Evolutionary conservation across 2,797 vertebrate genomes (phyloP), one percentile per base, ranked within the genome.

Genomic region (Sternarchorhynchus goeldii): DNA sequence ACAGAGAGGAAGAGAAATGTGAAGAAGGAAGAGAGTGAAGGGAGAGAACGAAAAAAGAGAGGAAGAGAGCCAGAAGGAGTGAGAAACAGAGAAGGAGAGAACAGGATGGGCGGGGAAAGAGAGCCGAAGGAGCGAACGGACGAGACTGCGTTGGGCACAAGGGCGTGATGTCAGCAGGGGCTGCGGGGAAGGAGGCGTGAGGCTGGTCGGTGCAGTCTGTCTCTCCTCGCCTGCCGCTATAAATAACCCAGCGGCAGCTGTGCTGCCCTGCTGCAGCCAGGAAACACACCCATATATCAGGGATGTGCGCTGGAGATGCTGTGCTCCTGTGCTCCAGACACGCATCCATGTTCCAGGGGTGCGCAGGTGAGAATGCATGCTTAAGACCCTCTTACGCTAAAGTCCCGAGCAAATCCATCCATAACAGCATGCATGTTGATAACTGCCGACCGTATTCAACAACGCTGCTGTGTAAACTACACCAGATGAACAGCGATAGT

Each of bases 201-300:
- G 72, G 17, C 56, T 79, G 69, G 25, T 68, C 16, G 67, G 36
- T 76, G 79, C 74, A 81, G 74, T n/a, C 73, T 73, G 77, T 78
- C 60, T 72, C 63, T 78, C 73, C 70, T 73, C 57, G 21, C 36
- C 73, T 32, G 80, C 63, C 67, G 81, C 86, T 85, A 87, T 83
- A 85, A 87, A 87, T 85, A 87, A 83, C 73, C 58, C 55, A 55
- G 25, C 58, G 53, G 73, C 70, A 57, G 69, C 71, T 72, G 53
- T 21, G 41, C 57, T 55, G 20, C 45, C 45, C 45, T 50, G 45
- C 45, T 12, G 10, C 45, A 10, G 10, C 10, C 45, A 50, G 45
- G 45, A 50, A 7, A 10, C 16, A 32, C 57, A 60, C 74, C 56
- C 58, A 56, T 34, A 41, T 14, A 69, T n/a, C 62, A 82, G 73